phyloP scores from a whole-genome alignment of 2,113 vertebrate species.

The Carassius gibelio region DNA sequence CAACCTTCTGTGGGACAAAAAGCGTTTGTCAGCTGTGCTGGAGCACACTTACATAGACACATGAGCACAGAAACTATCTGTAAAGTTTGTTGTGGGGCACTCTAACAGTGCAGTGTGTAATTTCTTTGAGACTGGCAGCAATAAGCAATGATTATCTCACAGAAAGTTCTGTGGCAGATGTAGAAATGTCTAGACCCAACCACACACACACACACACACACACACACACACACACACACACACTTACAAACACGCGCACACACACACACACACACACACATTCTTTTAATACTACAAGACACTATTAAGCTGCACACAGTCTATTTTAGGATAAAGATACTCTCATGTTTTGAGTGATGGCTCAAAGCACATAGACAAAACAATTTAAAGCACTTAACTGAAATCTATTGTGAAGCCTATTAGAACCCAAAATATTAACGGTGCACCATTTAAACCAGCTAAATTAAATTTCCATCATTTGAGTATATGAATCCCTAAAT shows the following conservation, averaged over 20 bases:
- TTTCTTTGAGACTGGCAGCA: background rate
- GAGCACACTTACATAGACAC: background rate
- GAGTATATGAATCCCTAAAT: slow-evolving; percentile 3
- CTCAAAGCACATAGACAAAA: slow-evolving; percentile 26
- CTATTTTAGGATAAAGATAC: slow-evolving; percentile 19
- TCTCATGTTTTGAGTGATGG: background rate
- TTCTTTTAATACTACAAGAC: background rate
- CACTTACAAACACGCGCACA: background rate
- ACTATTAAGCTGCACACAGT: background rate
- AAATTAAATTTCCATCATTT: slow-evolving; percentile 3
- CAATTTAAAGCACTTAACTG: background rate
- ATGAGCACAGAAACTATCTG: background rate
- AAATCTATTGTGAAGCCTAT: background rate
- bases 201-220: slow-evolving; percentile 18
- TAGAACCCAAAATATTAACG: background rate
- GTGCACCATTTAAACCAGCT: background rate
- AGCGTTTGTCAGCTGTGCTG: slow-evolving; percentile 1
- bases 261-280: background rate
- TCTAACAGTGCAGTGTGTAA: background rate
- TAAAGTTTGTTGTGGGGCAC: background rate
- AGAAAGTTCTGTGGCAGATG: background rate
- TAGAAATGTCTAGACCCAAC: background rate
- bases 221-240: slow-evolving; percentile 13
- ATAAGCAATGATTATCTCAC: slow-evolving; percentile 14
- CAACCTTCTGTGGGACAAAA: slow-evolving; percentile 5